These are phyloP conservation scores for Aplidium turbinatum DNA, from an alignment of 23 tunicate genomes.

Conservation along the genomic window DNA sequence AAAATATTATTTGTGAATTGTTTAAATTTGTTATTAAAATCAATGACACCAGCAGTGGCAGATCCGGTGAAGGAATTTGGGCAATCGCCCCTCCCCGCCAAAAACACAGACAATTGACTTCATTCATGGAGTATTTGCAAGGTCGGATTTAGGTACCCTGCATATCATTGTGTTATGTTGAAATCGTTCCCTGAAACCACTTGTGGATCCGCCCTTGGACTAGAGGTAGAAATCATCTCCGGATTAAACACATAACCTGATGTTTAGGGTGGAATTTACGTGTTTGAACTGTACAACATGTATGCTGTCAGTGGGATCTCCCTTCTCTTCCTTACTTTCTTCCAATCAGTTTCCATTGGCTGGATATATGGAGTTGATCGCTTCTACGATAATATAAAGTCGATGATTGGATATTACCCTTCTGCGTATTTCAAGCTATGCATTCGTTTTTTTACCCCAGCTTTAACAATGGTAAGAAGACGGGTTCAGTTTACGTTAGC, in stretches of 20 bases:
- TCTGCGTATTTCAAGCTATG: constrained; percentile 62
- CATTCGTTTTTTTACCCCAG: constrained; percentile 57
- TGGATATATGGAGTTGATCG: constrained; percentile 89
- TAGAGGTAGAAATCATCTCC: neutral
- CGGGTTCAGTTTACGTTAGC: too few relatives aligned
- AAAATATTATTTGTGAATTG: too few relatives aligned
- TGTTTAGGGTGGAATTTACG: constrained; percentile 80
- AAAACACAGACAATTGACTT: too few relatives aligned
- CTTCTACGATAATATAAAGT: constrained; percentile 63
- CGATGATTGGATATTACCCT: constrained; percentile 81
- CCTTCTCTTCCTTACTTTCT: constrained; percentile 63
- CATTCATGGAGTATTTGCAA: too few relatives aligned
- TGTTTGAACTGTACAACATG: constrained; percentile 73
- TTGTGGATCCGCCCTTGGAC: neutral
- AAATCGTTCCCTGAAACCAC: neutral
- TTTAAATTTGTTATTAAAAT: too few relatives aligned
- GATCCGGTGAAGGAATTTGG: too few relatives aligned
- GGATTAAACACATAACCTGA: neutral
- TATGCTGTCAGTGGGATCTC: constrained; percentile 90
- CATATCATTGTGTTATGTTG: neutral
- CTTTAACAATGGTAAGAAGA: constrained; percentile 40
- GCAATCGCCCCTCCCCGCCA: too few relatives aligned
- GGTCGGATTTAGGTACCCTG: neutral
- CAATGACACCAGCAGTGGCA: too few relatives aligned
- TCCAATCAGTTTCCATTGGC: constrained; percentile 68